These are phyloP conservation scores for Ophiodon elongatus DNA, from an alignment of 2,113 vertebrate genomes.

Conservation along the genomic window DNA sequence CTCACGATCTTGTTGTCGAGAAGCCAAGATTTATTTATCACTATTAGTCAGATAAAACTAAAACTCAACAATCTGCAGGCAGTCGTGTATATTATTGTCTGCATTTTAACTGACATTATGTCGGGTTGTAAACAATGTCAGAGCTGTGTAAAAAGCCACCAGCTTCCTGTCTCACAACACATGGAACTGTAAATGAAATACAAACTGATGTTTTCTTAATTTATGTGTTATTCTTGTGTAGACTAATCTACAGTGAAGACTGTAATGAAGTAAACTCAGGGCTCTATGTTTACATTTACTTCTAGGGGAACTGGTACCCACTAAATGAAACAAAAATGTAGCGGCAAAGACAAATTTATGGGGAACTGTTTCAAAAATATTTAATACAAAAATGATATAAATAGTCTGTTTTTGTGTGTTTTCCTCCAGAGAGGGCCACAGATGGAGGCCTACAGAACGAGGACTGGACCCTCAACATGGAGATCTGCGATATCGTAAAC, in stretches of 20 bases:
- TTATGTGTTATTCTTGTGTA: not conserved
- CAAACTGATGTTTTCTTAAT: not conserved
- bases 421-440: conserved; percentile 92
- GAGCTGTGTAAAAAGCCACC: not conserved
- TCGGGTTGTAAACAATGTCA: not conserved
- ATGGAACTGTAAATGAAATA: not conserved
- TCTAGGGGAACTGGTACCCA: not conserved
- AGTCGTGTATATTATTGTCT: not conserved
- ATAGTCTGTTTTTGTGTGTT: conserved; percentile 26
- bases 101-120: not conserved
- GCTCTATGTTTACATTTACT: not conserved
- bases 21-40: not conserved
- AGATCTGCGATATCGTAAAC: conserved; percentile 99
- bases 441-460: conserved; percentile 97
- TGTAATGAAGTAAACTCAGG: not conserved
- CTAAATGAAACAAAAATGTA: not conserved
- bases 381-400: too few species aligned
- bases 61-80: not conserved
- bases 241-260: not conserved
- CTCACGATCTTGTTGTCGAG: not conserved
- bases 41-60: not conserved
- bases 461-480: conserved; percentile 99
- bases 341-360: not conserved
- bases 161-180: not conserved
- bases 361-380: not conserved